Conservation (phyloP, 2,888 invertebrate genomes). For the Protonemura montana region DNA sequence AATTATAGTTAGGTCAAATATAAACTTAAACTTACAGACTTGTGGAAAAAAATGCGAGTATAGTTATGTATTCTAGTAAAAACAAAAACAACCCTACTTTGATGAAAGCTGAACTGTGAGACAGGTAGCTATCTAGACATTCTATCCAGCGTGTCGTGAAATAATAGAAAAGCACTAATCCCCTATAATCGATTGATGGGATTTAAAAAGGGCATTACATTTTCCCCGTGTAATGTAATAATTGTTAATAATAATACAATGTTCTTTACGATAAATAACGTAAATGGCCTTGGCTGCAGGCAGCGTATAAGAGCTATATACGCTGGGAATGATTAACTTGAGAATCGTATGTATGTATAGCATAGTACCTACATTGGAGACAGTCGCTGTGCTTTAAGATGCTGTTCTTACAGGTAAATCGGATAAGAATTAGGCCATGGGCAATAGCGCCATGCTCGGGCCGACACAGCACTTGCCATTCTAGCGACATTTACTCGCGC, state of each 20-base stretch:
- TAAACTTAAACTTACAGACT: too few species aligned
- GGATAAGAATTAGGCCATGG: not conserved
- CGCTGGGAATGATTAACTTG: conserved; percentile 4
- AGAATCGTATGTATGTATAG: not conserved
- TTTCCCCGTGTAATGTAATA: not conserved
- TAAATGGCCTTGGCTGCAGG: conserved; percentile 1
- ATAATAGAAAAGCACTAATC: not conserved
- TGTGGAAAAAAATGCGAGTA: too few species aligned
- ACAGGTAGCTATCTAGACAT: not conserved
- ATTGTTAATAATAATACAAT: not conserved
- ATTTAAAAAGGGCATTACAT: not conserved
- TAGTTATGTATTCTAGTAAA: too few species aligned
- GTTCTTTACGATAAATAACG: not conserved
- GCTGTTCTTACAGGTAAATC: not conserved
- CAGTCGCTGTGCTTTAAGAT: too few species aligned
- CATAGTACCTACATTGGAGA: too few species aligned
- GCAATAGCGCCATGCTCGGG: conserved; percentile 46
- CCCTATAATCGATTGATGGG: not conserved
- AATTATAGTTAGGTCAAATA: too few species aligned
- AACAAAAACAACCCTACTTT: too few species aligned
- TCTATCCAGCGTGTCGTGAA: not conserved
- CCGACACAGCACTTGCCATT: not conserved
- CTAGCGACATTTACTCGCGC: too few species aligned
- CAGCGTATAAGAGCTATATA: not conserved
- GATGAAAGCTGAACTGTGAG: too few species aligned